Base-by-base conservation (phyloP, 2,113 vertebrate genomes). In the Canis aureus region DNA sequence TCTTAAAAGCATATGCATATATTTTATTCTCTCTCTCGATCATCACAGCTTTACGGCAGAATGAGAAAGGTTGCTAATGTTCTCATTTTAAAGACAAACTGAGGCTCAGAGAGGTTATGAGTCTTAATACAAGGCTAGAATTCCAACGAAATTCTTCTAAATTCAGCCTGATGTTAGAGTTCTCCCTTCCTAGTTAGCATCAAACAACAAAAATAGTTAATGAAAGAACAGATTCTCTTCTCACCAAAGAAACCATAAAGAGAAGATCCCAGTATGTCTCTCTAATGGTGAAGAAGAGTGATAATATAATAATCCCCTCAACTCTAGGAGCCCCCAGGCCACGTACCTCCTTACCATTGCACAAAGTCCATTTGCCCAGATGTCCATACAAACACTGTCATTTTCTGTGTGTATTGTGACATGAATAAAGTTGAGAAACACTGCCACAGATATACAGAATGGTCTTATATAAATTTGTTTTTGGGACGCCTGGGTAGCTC, bases 21-120 rank as follows among this genome's bases (percentile, higher is more conserved):
- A 84, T 74, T 57, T 55, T 64, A 74, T 51, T 55, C 64, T 62
- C 8, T 90, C 11, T 62, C 55, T 8, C 62, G 32, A 43, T 57
- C 51, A 57, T 85, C 64, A 89, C 15, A 96, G 27, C 2, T 92
- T 86, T 57, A 89, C 19, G n/a, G 35, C 1, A 73, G 64, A 89
- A 71, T 73, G 13, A 94, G 17, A 62, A 97, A 10, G 13, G 6
- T 23, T 55, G 22, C 69, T 74, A 91, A 3, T 67, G 12, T 57
- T 85, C 55, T 84, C 32, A 62, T 80, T 93, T 71, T 87, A 78
- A 89, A 80, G 27, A 95, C 25, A 92, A 80, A 91, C n/a, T 23
- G 29, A 91, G 16, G 27, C 43, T 86, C 22, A 62, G 29, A 87
- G 51, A 60, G 10, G 2, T 95, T 89, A 64, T 32, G 8, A 13